phyloP scores from a whole-genome alignment of 2,113 vertebrate genomes.

The Vulpes vulpes region DNA sequence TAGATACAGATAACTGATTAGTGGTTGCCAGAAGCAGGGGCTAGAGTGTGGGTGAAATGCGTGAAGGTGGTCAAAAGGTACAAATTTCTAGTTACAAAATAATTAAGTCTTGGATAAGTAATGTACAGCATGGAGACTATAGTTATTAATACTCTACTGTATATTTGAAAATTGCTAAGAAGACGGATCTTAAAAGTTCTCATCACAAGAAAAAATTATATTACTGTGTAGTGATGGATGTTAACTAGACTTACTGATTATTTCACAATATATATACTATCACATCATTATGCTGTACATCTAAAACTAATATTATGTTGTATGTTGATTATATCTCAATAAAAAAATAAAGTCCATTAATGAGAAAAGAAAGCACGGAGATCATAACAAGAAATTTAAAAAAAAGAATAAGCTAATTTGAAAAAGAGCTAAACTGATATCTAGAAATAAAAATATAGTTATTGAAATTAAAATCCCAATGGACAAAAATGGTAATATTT shows the following conservation, averaged over 20 bases:
- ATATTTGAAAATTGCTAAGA: slow-evolving; percentile 4
- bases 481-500: slow-evolving; percentile 5
- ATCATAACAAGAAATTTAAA: background rate
- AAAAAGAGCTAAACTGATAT: background rate
- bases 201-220: background rate
- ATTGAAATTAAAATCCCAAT: slow-evolving; percentile 7
- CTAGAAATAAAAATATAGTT: slow-evolving; percentile 37
- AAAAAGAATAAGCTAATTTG: background rate
- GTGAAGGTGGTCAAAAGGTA: background rate
- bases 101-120: background rate
- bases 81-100: background rate
- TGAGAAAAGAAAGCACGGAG: background rate
- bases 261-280: background rate
- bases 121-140: background rate
- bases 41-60: background rate
- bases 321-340: background rate
- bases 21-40: background rate
- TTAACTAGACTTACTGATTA: background rate
- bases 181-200: slow-evolving; percentile 1
- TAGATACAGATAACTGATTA: background rate
- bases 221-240: background rate
- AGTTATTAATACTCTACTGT: background rate
- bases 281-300: background rate
- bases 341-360: slow-evolving; percentile 17
- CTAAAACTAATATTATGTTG: slow-evolving; percentile 2